A percentile compares a stretch with the other conserved stretches of the same genome.
Conservation (phyloP, 2,113 vertebrate genomes). For the Hippoglossus stenolepis region DNA sequence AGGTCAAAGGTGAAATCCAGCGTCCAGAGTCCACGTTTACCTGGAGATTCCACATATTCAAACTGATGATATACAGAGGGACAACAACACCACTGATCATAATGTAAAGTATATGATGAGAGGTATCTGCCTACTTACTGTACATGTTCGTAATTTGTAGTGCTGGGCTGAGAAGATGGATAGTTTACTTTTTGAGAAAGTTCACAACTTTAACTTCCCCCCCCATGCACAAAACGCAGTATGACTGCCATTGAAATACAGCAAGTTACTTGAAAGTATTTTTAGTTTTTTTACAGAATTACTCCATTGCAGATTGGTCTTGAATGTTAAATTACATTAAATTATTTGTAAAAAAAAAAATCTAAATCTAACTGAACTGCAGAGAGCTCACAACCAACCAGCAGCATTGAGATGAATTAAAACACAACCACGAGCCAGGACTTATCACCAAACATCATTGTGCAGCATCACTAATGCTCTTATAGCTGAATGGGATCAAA, state of each 20-base stretch:
- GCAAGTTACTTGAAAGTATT: too few relatives aligned
- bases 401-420: slow-evolving; percentile 3
- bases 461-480: background rate
- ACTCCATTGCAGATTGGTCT: too few relatives aligned
- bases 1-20: slow-evolving; percentile 68
- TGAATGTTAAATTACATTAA: too few relatives aligned
- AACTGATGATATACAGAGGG: background rate
- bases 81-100: background rate
- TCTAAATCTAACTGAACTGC: background rate
- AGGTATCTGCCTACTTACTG: background rate
- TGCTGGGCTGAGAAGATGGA: too few relatives aligned
- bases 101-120: background rate
- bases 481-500: background rate
- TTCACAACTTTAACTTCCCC: too few relatives aligned
- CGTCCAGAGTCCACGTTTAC: slow-evolving; percentile 52
- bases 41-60: slow-evolving; percentile 32
- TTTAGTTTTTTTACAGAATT: too few relatives aligned
- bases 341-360: too few relatives aligned
- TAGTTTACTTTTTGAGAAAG: too few relatives aligned
- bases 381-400: background rate
- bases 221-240: too few relatives aligned
- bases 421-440: background rate
- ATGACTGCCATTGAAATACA: too few relatives aligned
- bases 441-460: background rate
- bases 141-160: background rate